Evolutionary conservation across 53 echinoderm and acorn worm genomes (phyloP).

Genomic region (Stichopus horrens): DNA sequence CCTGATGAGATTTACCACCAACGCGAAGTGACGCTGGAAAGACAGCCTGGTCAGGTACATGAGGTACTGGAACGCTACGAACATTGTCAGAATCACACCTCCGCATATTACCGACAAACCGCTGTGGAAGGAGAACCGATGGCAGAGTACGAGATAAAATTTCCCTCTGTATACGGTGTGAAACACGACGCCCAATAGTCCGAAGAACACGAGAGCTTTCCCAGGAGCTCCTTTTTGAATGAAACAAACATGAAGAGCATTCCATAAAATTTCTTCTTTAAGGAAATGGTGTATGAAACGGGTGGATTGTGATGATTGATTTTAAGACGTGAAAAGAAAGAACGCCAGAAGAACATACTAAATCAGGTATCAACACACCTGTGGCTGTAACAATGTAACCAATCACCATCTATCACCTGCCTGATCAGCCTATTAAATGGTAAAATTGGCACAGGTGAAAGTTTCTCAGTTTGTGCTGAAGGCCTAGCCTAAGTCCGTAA

Average conservation of each 20-base stretch:
- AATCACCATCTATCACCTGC: too few relatives aligned
- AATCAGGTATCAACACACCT: too few relatives aligned
- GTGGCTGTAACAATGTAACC: too few relatives aligned
- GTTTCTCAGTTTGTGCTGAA: too few relatives aligned
- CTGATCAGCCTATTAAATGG: too few relatives aligned
- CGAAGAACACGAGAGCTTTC: background rate
- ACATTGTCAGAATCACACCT: conserved; percentile 10
- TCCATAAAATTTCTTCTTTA: background rate
- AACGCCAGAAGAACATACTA: too few relatives aligned
- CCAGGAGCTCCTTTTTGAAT: conserved; percentile 20
- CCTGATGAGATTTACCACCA: conserved; percentile 16
- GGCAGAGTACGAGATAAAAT: conserved; percentile 16
- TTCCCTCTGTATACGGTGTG: conserved; percentile 33
- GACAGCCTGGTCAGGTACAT: conserved; percentile 35
- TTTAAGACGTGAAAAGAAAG: too few relatives aligned
- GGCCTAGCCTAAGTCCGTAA: too few relatives aligned
- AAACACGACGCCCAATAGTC: background rate
- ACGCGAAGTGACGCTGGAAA: conserved; percentile 18
- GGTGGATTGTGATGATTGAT: too few relatives aligned
- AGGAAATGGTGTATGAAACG: background rate
- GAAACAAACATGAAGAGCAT: background rate
- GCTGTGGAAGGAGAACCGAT: conserved; percentile 19
- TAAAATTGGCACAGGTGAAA: too few relatives aligned
- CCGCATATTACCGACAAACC: conserved; percentile 36
- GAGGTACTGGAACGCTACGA: conserved; percentile 18